These are phyloP conservation scores for Nematolebias whitei DNA, from an alignment of 2,113 vertebrate genomes.

Conservation along the genomic window DNA sequence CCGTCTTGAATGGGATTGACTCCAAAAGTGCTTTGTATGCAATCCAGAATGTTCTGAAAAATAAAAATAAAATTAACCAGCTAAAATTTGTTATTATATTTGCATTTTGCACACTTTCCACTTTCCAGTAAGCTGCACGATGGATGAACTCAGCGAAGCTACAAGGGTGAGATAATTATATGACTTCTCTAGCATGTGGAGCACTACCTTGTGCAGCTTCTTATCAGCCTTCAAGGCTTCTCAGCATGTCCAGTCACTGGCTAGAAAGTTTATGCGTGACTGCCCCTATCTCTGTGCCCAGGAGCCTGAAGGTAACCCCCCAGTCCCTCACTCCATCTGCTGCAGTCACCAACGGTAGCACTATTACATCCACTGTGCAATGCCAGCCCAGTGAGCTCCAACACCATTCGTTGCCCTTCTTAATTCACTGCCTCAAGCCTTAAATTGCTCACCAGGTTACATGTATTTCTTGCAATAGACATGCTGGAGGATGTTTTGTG, in stretches of 20 bases:
- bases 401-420: conserved; percentile 10
- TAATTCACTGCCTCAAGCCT: conserved; percentile 1
- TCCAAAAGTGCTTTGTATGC: too few relatives aligned
- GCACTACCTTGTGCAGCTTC: conserved; percentile 41
- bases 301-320: conserved; percentile 33
- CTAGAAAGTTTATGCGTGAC: conserved; percentile 63
- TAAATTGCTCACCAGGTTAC: conserved; percentile 22
- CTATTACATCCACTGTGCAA: conserved; percentile 31
- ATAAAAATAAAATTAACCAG: too few relatives aligned
- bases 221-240: conserved; percentile 45
- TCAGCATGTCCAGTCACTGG: conserved; percentile 53
- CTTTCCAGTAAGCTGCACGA: neutral
- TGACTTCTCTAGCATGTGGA: conserved; percentile 48
- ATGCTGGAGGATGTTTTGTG: neutral
- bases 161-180: conserved; percentile 41
- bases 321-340: conserved; percentile 68
- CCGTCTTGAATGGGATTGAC: too few relatives aligned
- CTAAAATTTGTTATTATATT: too few relatives aligned
- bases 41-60: too few relatives aligned
- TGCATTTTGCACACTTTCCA: too few relatives aligned
- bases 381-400: conserved; percentile 22
- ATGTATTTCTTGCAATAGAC: conserved; percentile 1
- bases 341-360: conserved; percentile 51
- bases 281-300: conserved; percentile 48
- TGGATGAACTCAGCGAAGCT: conserved; percentile 17